Evolutionary conservation across 1,140 invertebrate genomes (phyloP).

Genomic region (Apis florea): DNA sequence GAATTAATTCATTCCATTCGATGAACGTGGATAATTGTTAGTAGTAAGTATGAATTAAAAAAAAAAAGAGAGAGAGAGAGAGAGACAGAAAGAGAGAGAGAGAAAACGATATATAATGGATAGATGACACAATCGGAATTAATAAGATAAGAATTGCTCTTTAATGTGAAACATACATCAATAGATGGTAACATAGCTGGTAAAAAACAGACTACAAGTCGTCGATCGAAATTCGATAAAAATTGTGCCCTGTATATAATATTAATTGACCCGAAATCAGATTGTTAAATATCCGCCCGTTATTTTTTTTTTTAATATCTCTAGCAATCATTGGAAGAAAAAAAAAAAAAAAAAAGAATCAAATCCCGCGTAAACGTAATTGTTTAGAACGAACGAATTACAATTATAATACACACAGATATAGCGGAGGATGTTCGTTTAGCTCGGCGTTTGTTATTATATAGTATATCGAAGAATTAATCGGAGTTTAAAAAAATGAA

Average conservation of each 20-base stretch:
- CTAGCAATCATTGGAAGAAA: not conserved
- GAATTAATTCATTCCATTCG: not conserved
- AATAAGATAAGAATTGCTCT: constrained; percentile 36
- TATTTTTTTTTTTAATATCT: not conserved
- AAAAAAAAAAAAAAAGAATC: not conserved
- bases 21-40: not conserved
- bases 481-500: constrained; percentile 12
- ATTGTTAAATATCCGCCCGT: not conserved
- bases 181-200: constrained; percentile 35
- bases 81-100: not conserved
- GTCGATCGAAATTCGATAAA: constrained; percentile 41
- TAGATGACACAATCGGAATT: not conserved
- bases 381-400: not conserved
- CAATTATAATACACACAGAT: not conserved
- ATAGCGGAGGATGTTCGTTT: constrained; percentile 16
- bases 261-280: constrained; percentile 56
- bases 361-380: no score
- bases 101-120: not conserved
- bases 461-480: constrained; percentile 24
- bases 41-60: not conserved
- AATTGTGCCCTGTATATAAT: constrained; percentile 58
- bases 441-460: not conserved
- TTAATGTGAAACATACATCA: constrained; percentile 41
- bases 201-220: constrained; percentile 28
- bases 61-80: no score